Conservation (phyloP, 2,113 vertebrate genomes). For the Dolichotis patagonum region DNA sequence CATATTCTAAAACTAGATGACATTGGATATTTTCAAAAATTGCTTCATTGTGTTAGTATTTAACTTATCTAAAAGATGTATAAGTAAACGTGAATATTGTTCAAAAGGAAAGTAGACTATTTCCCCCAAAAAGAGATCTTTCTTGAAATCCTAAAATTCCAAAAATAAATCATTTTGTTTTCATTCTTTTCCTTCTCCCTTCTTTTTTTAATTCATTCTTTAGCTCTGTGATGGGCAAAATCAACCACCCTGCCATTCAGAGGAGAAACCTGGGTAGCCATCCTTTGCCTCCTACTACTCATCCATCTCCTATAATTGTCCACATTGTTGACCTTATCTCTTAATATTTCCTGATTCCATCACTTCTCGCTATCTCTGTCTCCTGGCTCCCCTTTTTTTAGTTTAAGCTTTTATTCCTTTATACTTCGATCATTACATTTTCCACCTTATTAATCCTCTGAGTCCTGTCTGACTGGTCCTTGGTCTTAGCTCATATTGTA, state of each 20-base stretch:
- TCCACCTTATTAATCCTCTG: neutral
- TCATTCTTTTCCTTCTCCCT: neutral
- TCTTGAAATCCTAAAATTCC: neutral
- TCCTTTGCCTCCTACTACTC: neutral
- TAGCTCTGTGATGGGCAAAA: neutral
- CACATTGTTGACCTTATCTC: neutral
- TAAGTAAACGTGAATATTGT: neutral
- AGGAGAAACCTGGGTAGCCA: neutral
- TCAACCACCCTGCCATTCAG: neutral
- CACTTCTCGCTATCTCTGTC: neutral
- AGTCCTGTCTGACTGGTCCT: neutral
- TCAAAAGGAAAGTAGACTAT: neutral
- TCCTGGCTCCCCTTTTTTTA: neutral
- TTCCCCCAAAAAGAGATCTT: neutral
- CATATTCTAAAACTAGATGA: neutral
- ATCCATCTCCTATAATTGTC: neutral
- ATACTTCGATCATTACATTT: neutral
- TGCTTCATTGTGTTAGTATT: neutral
- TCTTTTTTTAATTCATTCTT: neutral
- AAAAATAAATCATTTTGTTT: neutral
- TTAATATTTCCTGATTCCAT: neutral
- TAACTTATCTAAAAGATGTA: conserved; percentile 13
- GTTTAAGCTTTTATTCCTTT: neutral
- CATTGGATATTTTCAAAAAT: neutral
- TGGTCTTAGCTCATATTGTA: neutral